Percentiles rank a stretch among this genome's conserved stretches.
These are phyloP conservation scores for Caenorhabditis afra DNA, from an alignment of 2,888 invertebrate species.

Conservation along the genomic window DNA sequence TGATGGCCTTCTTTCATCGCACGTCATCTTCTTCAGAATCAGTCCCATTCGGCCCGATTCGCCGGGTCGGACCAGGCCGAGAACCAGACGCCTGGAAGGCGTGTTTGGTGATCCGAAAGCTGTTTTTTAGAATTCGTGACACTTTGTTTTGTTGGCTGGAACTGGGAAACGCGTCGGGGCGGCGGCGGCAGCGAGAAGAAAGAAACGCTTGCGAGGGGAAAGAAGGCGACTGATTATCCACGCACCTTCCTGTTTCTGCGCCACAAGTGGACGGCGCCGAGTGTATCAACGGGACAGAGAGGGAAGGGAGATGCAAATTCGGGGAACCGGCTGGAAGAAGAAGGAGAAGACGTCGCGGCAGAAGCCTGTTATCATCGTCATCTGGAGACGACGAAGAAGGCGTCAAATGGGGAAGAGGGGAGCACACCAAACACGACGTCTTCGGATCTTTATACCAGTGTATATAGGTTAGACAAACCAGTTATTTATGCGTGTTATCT, in stretches of 20 bases:
- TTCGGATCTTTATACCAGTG: conserved; percentile 35
- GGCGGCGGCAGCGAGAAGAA: background rate
- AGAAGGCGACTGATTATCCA: conserved; percentile 28
- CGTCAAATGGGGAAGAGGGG: background rate
- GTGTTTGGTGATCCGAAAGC: background rate
- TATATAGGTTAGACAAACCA: conserved; percentile 55
- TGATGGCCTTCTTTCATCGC: background rate
- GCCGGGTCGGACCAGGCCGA: too few relatives aligned
- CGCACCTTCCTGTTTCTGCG: conserved; percentile 41
- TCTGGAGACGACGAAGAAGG: conserved; percentile 6
- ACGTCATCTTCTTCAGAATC: too few relatives aligned
- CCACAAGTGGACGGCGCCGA: conserved; percentile 28
- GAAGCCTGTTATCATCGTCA: conserved; percentile 33
- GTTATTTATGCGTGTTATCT: conserved; percentile 51
- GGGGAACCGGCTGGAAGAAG: background rate
- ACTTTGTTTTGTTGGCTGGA: conserved; percentile 41
- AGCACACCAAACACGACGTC: conserved; percentile 9
- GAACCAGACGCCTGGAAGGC: too few relatives aligned
- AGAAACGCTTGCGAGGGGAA: too few relatives aligned
- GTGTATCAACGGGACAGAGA: conserved; percentile 35
- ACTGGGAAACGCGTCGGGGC: conserved; percentile 31
- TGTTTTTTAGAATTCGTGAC: background rate
- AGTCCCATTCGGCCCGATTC: too few relatives aligned
- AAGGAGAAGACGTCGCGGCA: too few relatives aligned
- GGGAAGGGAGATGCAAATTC: conserved; percentile 18